Evolutionary conservation across 2,888 invertebrate genomes (phyloP).

Genomic region (Lasioglossum marginatum): DNA sequence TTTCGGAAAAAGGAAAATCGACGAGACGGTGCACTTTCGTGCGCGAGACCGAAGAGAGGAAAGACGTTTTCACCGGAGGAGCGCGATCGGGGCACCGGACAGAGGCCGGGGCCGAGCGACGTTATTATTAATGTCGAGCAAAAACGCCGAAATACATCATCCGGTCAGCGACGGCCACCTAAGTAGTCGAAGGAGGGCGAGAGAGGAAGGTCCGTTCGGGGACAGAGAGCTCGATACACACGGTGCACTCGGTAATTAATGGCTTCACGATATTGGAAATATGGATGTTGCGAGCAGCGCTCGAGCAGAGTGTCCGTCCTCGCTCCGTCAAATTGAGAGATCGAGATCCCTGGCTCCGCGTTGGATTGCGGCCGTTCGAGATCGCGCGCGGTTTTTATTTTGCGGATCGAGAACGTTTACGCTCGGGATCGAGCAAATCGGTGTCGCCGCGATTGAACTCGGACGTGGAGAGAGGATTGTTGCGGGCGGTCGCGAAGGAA

Average conservation of each 20-base stretch:
- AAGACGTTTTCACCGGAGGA: constrained; percentile 38
- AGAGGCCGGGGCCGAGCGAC: constrained; percentile 56
- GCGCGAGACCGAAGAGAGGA: constrained; percentile 14
- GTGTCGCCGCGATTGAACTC: background rate
- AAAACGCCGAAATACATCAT: constrained; percentile 79
- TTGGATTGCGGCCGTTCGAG: constrained; percentile 8
- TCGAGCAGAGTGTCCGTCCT: constrained; percentile 66
- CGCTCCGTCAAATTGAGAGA: constrained; percentile 64
- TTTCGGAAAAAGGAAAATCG: constrained; percentile 9
- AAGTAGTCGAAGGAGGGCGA: constrained; percentile 72
- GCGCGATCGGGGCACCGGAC: background rate
- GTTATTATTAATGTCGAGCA: constrained; percentile 80
- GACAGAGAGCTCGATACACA: constrained; percentile 67
- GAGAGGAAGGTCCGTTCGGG: constrained; percentile 61
- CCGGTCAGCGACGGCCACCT: constrained; percentile 79
- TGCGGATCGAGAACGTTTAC: background rate
- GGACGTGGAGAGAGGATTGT: background rate
- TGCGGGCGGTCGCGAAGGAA: background rate
- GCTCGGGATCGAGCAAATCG: background rate
- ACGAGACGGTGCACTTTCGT: constrained; percentile 11
- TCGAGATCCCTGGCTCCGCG: constrained; percentile 30
- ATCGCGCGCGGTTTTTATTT: background rate
- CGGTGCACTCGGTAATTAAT: constrained; percentile 75
- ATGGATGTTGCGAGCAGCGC: constrained; percentile 72
- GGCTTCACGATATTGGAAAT: constrained; percentile 81